Base-by-base conservation (phyloP, 2,113 vertebrate species). In the Heloderma charlesbogerti region DNA sequence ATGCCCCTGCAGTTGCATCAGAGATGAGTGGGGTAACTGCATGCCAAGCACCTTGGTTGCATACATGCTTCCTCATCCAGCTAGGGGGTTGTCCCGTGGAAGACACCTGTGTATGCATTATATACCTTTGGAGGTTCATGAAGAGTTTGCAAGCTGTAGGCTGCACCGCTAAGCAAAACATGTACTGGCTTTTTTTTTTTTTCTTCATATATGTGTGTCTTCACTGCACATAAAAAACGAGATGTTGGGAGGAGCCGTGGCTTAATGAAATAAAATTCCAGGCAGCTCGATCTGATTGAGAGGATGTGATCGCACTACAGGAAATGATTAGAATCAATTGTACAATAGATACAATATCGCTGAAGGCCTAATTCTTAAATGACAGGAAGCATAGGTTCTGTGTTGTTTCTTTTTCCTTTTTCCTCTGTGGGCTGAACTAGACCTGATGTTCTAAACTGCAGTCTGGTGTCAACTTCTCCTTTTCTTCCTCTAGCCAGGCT, bases 131-230 rank as follows among this genome's bases (percentile, higher is more conserved):
- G 92, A 78, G 43, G 78, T 91, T 37, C 84, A 86, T 87, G 66
- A 92, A 43, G 71, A 84, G 7, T 12, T 37, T 94, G 93, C 88
- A 91, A 60, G 51, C 88, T 82, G 86, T 89, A 69, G 79, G 71
- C 91, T 96, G 94, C 89, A 88, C 84, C 92, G 88, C 84, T 88
- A 89, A 80, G 84, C 66, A 90, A 86, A 92, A 93, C 75, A 0
- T 66, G 87, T 66, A 85, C 89, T 77, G 72, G 29, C 45, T 92
- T 15, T 83, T 89, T 91, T 69, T 25, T 31, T 78, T 12, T 22
- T 79, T 25, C 27, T 45, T 34, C 7, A 37, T 48, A n/a, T 84
- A 10, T 43, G 5, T 84, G 60, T 67, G 27, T 92, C 22, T 84
- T 13, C 60, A n/a, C 27, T 27, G 37, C n/a, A 20, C 74, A 88